Conservation (phyloP, 2,113 vertebrate genomes). For the Chiloscyllium plagiosum region DNA sequence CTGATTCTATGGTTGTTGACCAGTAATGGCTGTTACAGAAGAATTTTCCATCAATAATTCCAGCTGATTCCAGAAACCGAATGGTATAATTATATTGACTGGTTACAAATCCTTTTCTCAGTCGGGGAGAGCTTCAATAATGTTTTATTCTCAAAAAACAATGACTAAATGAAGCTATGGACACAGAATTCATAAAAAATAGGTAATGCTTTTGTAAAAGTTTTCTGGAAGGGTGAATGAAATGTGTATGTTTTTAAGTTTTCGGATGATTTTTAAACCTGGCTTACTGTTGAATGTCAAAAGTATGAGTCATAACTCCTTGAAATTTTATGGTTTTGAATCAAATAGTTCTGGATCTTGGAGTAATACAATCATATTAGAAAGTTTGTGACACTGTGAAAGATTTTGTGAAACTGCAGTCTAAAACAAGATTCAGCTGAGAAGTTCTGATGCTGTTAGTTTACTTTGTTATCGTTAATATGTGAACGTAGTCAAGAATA, state of each 20-base stretch:
- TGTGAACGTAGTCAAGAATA: not conserved
- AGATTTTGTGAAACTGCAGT: not conserved
- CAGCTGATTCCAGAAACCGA: not conserved
- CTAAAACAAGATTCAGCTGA: not conserved
- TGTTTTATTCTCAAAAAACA: not conserved
- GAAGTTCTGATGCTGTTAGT: not conserved
- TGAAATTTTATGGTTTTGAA: not conserved
- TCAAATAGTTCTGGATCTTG: not conserved
- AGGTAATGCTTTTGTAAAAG: not conserved
- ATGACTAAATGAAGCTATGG: not conserved
- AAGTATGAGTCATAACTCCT: no score
- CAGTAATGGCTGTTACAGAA: no score
- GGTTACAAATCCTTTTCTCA: not conserved
- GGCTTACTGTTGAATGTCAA: not conserved
- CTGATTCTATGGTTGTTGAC: no score
- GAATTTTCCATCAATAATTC: no score
- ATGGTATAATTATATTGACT: not conserved
- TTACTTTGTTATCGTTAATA: not conserved
- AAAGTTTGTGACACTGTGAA: not conserved
- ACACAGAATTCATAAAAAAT: not conserved
- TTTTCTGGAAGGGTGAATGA: not conserved
- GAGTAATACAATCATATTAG: not conserved
- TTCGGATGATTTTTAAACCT: not conserved
- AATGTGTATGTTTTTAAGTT: not conserved
- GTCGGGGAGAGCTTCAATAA: not conserved